These are phyloP conservation scores for Staurois parvus DNA, from an alignment of 2,797 vertebrate genomes.

Conservation along the genomic window DNA sequence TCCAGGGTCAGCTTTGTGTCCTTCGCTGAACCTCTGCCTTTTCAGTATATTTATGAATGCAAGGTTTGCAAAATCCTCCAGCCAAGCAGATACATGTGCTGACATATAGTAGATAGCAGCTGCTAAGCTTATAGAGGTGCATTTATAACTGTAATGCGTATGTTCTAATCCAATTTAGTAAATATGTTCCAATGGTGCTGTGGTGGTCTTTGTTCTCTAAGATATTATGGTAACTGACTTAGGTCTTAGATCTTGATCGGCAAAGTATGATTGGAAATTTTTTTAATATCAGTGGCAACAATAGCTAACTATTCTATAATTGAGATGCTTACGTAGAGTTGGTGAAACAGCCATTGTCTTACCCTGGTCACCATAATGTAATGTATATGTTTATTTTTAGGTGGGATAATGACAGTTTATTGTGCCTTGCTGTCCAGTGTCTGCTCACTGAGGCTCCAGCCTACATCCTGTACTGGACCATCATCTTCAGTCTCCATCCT, in stretches of 20 bases:
- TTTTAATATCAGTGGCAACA: neutral
- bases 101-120: no score
- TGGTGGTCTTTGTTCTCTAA: no score
- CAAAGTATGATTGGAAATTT: neutral
- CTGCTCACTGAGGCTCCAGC: neutral
- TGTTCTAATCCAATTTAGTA: no score
- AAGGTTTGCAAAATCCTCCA: no score
- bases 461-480: slow-evolving; percentile 30
- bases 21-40: no score
- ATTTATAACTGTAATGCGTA: no score
- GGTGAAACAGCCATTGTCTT: neutral
- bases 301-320: neutral
- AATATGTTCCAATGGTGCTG: no score
- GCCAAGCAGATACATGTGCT: no score
- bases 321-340: neutral
- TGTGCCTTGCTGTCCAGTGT: neutral
- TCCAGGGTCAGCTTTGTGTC: no score
- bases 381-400: neutral
- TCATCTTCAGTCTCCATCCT: slow-evolving; percentile 33
- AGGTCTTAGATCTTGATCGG: neutral
- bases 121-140: no score
- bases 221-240: neutral
- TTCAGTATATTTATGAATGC: no score
- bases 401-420: neutral
- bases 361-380: no score